Conservation (phyloP, 1,140 invertebrate species). For the Diploscapter pachys region DNA sequence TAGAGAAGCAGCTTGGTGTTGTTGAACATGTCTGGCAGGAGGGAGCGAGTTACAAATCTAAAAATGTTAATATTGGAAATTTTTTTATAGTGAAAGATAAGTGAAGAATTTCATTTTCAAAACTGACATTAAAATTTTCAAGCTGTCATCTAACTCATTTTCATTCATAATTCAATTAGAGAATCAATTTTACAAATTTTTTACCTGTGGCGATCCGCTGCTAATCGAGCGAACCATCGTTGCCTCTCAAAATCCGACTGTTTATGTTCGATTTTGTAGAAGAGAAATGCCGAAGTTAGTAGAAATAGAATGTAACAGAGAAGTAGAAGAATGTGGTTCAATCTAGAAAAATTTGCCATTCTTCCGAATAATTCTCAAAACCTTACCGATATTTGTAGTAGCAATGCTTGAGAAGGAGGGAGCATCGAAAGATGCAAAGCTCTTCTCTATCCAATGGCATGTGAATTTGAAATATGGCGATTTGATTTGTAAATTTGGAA, state of each 20-base stretch:
- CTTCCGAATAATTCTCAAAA: background rate
- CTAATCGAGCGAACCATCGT: background rate
- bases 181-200: background rate
- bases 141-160: no score
- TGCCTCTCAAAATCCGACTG: background rate
- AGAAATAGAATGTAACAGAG: background rate
- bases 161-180: background rate
- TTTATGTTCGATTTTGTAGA: background rate
- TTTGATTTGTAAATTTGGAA: no score
- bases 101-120: no score
- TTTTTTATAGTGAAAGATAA: no score
- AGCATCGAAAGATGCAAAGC: no score
- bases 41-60: conserved; percentile 16
- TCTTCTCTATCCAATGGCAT: background rate
- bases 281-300: background rate
- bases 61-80: background rate
- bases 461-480: conserved; percentile 8
- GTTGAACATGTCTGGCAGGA: conserved; percentile 36
- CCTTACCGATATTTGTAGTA: conserved; percentile 12
- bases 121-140: no score
- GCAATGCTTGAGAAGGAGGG: conserved; percentile 1
- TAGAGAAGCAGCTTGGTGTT: conserved; percentile 33
- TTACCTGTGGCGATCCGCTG: conserved; percentile 5
- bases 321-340: background rate
- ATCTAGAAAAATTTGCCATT: background rate